A percentile compares a stretch with the other conserved stretches of the same genome.
Conservation (phyloP, 2,797 vertebrate species). For the Limosa lapponica region DNA sequence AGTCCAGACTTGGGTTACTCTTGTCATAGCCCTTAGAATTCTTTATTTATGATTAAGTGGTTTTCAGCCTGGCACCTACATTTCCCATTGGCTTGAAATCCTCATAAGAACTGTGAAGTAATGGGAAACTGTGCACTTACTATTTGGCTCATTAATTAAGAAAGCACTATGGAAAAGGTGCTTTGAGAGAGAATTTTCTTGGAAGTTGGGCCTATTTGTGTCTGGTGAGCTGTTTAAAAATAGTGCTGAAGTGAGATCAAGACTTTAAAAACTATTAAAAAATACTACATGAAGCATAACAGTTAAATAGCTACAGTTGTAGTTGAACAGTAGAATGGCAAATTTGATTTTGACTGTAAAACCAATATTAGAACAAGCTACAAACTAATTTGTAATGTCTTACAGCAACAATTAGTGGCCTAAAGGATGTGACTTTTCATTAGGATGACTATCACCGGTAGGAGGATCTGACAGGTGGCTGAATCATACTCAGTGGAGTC, state of each 20-base stretch:
- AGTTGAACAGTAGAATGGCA: slow-evolving; percentile 19
- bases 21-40: background rate
- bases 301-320: background rate
- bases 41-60: background rate
- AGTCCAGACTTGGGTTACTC: background rate
- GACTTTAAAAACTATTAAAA: background rate
- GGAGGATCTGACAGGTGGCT: slow-evolving; percentile 55
- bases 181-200: background rate
- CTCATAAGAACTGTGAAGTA: background rate
- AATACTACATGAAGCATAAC: background rate
- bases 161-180: background rate
- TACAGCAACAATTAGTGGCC: slow-evolving; percentile 20
- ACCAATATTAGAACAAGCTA: slow-evolving; percentile 14
- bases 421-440: slow-evolving; percentile 61
- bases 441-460: background rate
- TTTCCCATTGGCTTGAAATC: background rate
- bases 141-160: background rate
- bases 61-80: background rate
- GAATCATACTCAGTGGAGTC: slow-evolving; percentile 47
- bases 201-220: background rate
- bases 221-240: background rate
- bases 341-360: slow-evolving; percentile 27
- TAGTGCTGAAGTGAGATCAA: background rate
- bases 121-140: background rate
- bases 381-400: slow-evolving; percentile 1